A percentile compares a stretch with the other conserved stretches of the same genome.
These are phyloP conservation scores for Campoplex capitator DNA, from an alignment of 2,888 invertebrate genomes.

Conservation along the genomic window DNA sequence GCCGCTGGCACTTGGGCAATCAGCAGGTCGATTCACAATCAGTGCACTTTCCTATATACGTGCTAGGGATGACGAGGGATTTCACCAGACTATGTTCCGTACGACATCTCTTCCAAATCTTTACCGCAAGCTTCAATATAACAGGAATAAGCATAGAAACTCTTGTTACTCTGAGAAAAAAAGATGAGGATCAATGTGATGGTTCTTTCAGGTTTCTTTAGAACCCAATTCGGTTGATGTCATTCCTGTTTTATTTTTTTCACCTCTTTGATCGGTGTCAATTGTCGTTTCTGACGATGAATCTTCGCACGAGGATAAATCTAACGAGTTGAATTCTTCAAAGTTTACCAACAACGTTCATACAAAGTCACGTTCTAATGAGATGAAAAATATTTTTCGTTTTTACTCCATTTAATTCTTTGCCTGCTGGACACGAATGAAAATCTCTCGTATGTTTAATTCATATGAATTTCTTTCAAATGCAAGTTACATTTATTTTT, in stretches of 20 bases:
- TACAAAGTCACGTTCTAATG: neutral
- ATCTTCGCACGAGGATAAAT: neutral
- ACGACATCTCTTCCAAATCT: constrained; percentile 15
- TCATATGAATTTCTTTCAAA: constrained; percentile 44
- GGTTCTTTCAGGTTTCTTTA: neutral
- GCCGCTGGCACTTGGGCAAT: constrained; percentile 81
- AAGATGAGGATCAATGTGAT: neutral
- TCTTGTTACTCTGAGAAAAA: neutral
- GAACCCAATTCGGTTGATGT: neutral
- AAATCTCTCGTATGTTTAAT: constrained; percentile 36
- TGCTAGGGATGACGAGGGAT: constrained; percentile 10
- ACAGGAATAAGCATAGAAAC: neutral
- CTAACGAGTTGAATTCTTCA: neutral
- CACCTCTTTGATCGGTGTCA: neutral
- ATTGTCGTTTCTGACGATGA: neutral
- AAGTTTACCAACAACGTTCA: neutral
- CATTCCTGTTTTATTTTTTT: neutral
- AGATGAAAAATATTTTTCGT: constrained; percentile 6
- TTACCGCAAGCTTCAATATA: neutral
- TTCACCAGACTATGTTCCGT: constrained; percentile 48
- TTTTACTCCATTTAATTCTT: constrained; percentile 11
- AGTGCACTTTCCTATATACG: constrained; percentile 72
- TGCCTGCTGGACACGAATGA: constrained; percentile 3
- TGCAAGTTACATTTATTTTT: constrained; percentile 28
- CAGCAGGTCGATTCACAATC: constrained; percentile 82